These are phyloP conservation scores for Lutjanus erythropterus DNA, from an alignment of 2,113 vertebrate genomes.

Conservation along the genomic window DNA sequence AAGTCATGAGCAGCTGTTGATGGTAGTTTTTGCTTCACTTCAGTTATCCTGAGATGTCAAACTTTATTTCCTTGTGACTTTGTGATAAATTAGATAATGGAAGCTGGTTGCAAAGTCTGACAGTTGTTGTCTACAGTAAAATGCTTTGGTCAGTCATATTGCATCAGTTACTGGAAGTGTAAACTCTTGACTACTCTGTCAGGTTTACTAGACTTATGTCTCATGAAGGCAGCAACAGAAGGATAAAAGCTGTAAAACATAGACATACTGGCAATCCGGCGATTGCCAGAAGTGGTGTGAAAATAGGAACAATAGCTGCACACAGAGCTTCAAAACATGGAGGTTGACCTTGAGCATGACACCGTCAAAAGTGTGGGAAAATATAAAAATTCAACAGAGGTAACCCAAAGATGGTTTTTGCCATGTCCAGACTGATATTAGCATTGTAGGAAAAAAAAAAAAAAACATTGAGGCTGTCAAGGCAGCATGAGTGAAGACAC, in stretches of 20 bases:
- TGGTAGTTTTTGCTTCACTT: slow-evolving; percentile 21
- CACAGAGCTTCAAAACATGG: background rate
- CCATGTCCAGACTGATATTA: background rate
- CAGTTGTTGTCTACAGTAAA: slow-evolving; percentile 1
- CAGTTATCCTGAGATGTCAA: slow-evolving; percentile 26
- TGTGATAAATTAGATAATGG: slow-evolving; percentile 26
- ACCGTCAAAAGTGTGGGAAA: background rate
- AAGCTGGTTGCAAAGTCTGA: slow-evolving; percentile 1
- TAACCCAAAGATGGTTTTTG: too few species aligned
- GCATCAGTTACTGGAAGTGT: background rate
- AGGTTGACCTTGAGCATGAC: background rate
- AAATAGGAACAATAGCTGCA: background rate
- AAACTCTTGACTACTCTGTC: background rate
- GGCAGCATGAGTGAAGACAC: too few species aligned
- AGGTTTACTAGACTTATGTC: background rate
- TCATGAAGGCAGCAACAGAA: background rate
- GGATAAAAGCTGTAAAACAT: background rate
- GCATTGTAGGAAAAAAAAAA: background rate
- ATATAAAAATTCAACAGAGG: too few species aligned
- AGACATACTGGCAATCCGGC: background rate
- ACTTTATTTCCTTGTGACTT: slow-evolving; percentile 28
- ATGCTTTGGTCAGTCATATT: background rate
- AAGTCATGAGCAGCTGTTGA: slow-evolving; percentile 13
- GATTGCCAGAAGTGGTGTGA: background rate
- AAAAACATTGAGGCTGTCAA: too few species aligned